Percentiles rank a stretch among this genome's conserved stretches.
phyloP scores from a whole-genome alignment of 2,113 vertebrate genomes.

The Diadophis punctatus region DNA sequence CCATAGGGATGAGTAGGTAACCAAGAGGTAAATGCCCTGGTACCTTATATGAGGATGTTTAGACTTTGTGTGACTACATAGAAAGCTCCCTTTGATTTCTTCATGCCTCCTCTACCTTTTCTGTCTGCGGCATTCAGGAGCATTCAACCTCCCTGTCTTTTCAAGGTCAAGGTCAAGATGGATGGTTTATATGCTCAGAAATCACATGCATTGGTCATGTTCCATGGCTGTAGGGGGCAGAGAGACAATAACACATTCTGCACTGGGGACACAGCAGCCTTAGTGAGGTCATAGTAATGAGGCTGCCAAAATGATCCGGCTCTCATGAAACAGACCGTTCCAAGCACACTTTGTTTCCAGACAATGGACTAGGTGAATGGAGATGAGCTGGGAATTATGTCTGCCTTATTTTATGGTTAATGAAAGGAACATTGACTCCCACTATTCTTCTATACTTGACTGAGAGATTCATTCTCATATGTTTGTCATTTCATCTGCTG shows the following conservation, averaged over 20 bases:
- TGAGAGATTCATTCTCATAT: neutral
- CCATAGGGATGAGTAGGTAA: neutral
- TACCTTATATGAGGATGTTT: neutral
- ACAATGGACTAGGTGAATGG: constrained; percentile 15
- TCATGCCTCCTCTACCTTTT: neutral
- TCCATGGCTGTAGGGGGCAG: constrained; percentile 24
- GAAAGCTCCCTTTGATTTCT: neutral
- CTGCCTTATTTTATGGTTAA: constrained; percentile 2
- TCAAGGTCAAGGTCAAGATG: constrained; percentile 35
- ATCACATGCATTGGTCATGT: constrained; percentile 22
- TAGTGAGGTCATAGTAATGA: constrained; percentile 10
- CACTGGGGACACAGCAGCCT: constrained; percentile 8
- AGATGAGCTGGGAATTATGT: constrained; percentile 31
- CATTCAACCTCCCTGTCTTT: neutral
- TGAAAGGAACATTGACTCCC: constrained; percentile 2
- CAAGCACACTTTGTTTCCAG: constrained; percentile 19
- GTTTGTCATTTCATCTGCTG: neutral
- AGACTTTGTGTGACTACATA: neutral
- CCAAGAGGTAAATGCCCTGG: neutral
- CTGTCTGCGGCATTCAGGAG: constrained; percentile 6
- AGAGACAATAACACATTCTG: constrained; percentile 24
- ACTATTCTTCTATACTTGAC: neutral
- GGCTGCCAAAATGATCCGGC: constrained; percentile 18
- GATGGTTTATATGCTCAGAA: constrained; percentile 33
- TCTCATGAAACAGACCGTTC: constrained; percentile 24